phyloP scores from a whole-genome alignment of 2,113 vertebrate genomes.

The Machaerirhynchus nigripectus region DNA sequence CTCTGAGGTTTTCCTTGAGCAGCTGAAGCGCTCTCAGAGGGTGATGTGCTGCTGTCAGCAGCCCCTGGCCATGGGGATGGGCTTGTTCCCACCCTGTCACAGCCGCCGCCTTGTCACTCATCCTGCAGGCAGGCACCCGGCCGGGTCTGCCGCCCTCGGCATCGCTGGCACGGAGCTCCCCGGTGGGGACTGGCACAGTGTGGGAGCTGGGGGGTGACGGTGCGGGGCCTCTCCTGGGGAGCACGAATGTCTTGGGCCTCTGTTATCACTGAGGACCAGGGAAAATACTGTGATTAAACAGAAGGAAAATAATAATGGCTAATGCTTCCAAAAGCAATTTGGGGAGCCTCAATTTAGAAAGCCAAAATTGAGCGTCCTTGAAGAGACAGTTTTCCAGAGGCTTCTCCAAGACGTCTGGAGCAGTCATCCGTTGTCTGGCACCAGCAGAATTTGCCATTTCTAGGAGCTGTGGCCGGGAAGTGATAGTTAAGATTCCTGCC shows the following conservation, averaged over 20 bases:
- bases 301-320: conserved; percentile 3
- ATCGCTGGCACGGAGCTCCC: accelerated
- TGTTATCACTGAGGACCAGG: accelerated
- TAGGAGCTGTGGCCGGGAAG: not conserved
- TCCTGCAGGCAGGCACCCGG: accelerated
- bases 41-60: not conserved
- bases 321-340: conserved; percentile 7
- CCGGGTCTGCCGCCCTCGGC: accelerated
- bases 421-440: not conserved
- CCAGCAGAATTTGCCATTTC: not conserved
- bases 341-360: conserved; percentile 10
- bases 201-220: not conserved
- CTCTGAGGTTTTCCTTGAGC: not conserved
- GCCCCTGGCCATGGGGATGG: accelerated
- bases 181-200: accelerated
- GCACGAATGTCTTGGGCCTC: accelerated
- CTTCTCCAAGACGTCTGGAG: conserved; percentile 14
- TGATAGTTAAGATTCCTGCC: not conserved
- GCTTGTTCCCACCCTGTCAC: not conserved
- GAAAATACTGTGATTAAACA: not conserved
- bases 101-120: not conserved
- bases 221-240: accelerated
- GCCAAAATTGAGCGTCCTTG: not conserved
- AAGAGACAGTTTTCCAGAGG: conserved; percentile 37
- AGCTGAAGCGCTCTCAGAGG: not conserved